These are phyloP conservation scores for Microplitis manilae DNA, from an alignment of 2,888 invertebrate genomes.

Conservation along the genomic window DNA sequence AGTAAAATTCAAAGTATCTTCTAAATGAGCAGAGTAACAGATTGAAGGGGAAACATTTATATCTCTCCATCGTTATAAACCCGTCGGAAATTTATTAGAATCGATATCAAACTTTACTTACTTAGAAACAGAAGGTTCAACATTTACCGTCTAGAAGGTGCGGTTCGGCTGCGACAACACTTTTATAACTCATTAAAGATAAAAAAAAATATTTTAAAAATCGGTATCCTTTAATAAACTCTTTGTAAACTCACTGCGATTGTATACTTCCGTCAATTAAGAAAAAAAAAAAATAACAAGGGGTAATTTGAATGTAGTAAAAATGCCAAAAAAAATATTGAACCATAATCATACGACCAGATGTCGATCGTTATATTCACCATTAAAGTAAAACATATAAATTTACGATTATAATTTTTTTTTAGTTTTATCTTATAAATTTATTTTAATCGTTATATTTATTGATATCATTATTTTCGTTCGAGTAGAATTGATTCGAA, in stretches of 20 bases:
- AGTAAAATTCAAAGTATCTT: background rate
- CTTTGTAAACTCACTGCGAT: background rate
- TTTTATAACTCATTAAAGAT: conserved; percentile 48
- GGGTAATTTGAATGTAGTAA: too few relatives aligned
- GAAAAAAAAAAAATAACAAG: too few relatives aligned
- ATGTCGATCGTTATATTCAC: too few relatives aligned
- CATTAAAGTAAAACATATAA: too few relatives aligned
- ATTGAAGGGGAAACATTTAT: conserved; percentile 7
- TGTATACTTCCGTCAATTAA: too few relatives aligned
- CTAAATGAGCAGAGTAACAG: background rate
- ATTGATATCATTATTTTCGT: background rate
- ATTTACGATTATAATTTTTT: too few relatives aligned
- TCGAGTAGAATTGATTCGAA: background rate
- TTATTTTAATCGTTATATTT: background rate
- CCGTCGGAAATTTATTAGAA: conserved; percentile 21
- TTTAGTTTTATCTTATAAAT: too few relatives aligned
- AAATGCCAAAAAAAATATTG: too few relatives aligned
- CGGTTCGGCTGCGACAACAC: conserved; percentile 32
- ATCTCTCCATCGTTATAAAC: conserved; percentile 11
- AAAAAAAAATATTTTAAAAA: conserved; percentile 27
- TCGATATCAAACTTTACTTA: conserved; percentile 18
- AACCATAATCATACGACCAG: background rate
- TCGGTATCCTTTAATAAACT: conserved; percentile 39
- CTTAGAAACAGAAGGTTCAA: conserved; percentile 14
- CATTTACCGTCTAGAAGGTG: conserved; percentile 12